phyloP scores from a whole-genome alignment of 2,888 invertebrate genomes.

The Heliconius hortense region DNA sequence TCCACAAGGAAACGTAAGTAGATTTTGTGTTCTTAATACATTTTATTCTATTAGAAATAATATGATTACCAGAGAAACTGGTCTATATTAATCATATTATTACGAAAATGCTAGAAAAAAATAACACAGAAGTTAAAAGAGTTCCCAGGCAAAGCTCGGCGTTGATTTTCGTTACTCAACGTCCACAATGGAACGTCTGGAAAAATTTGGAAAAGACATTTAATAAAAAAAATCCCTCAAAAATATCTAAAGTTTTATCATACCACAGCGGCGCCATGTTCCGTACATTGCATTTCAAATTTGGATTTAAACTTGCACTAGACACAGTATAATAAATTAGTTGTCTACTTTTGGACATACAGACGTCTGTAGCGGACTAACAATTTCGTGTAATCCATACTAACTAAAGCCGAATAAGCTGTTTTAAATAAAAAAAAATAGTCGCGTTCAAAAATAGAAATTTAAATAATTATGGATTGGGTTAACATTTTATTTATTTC shows the following conservation, averaged over 20 bases:
- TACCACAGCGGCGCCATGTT: neutral
- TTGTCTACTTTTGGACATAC: neutral
- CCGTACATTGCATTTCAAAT: neutral
- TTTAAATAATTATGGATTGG: no score
- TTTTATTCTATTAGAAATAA: no score
- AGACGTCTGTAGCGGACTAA: neutral
- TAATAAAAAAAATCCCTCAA: no score
- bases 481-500: no score
- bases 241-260: no score
- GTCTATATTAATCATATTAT: no score
- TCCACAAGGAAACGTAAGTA: conserved; percentile 86
- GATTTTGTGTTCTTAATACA: neutral
- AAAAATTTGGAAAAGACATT: neutral
- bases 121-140: no score
- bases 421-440: no score
- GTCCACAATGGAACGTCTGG: neutral
- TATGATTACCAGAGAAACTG: no score
- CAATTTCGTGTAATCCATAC: neutral
- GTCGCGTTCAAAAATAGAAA: no score
- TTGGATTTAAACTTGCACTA: neutral
- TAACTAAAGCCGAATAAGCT: no score
- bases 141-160: neutral
- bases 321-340: neutral
- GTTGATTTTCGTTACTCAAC: neutral
- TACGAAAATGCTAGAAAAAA: no score